Base-by-base conservation (phyloP, 2,888 invertebrate genomes). In the Caenorhabditis sp. region DNA sequence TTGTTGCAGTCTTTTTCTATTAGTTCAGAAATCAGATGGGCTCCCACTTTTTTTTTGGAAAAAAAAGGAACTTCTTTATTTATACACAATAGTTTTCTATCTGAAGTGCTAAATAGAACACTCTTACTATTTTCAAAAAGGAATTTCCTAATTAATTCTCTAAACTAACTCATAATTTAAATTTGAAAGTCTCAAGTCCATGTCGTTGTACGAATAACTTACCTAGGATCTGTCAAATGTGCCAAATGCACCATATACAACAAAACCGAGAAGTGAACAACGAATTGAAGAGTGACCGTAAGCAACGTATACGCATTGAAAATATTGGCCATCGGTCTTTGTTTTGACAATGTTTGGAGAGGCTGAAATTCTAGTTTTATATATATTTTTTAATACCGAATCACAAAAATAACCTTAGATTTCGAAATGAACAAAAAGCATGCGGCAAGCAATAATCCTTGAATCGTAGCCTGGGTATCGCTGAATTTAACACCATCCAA, bases 361-460 rank as follows among this genome's bases (percentile, higher is more conserved):
- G 99, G 99, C 93, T 91, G 85, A 64, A 89, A 87, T 67, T n/a
- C 8, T 56, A 52, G 49, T 43, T 49, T 23, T 26, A 25, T 36
- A 63, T 53, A 12, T 31, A 2, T 17, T n/a, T 36, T 2, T 50
- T 49, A 14, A 26, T 8, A 58, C n/a, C 14, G 4, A 4, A 5
- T 50, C 20, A n/a, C 20, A 10, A 4, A 1, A 31, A 20, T 58
- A 88, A 94, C 95, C 92, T 97, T 97, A 14, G 97, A 97, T 84
- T 96, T 91, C 3, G 97, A 97, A 87, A 99, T 97, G 88, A 97
- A 99, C 57, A 99, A 91, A 89, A 99, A 99, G 89, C 97, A 99
- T 0, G 94, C 94, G 0, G 99, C 97, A 73, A 99, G 90, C 65
- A 99, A 90, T 12, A 99, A 90, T 36, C 97, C 99, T 89, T 99